A percentile compares a stretch with the other conserved stretches of the same genome.
phyloP scores from a whole-genome alignment of 2,113 vertebrate genomes.

The Cyrtonyx montezumae region DNA sequence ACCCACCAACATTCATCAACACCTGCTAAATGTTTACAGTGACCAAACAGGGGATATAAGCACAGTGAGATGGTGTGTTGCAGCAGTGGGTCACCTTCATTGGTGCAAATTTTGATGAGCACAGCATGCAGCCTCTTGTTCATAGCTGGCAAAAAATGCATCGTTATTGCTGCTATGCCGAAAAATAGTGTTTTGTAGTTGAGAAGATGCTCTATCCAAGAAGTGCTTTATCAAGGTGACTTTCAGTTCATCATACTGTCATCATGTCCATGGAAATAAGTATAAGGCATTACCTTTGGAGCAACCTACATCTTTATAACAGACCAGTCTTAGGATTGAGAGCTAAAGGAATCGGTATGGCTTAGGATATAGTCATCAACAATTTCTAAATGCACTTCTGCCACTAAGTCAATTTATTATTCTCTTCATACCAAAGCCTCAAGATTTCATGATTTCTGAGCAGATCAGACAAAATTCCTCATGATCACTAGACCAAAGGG shows the following conservation, averaged over 20 bases:
- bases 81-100: too few species aligned
- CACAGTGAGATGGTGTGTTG: neutral
- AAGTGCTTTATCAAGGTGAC: too few species aligned
- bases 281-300: too few species aligned
- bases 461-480: neutral
- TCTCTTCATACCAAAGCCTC: neutral
- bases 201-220: too few species aligned
- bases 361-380: neutral
- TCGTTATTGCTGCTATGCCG: too few species aligned
- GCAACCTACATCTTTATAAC: neutral
- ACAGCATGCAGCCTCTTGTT: too few species aligned
- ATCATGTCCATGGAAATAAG: too few species aligned
- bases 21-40: neutral
- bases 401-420: neutral
- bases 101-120: too few species aligned
- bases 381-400: neutral
- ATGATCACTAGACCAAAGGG: neutral
- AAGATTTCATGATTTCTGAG: neutral
- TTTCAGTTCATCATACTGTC: too few species aligned
- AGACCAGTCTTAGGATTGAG: neutral
- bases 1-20: neutral
- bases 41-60: neutral
- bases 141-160: too few species aligned
- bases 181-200: too few species aligned
- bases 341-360: neutral